Conservation (phyloP, 2,888 invertebrate species). For the Alloscopus bannaensis region DNA sequence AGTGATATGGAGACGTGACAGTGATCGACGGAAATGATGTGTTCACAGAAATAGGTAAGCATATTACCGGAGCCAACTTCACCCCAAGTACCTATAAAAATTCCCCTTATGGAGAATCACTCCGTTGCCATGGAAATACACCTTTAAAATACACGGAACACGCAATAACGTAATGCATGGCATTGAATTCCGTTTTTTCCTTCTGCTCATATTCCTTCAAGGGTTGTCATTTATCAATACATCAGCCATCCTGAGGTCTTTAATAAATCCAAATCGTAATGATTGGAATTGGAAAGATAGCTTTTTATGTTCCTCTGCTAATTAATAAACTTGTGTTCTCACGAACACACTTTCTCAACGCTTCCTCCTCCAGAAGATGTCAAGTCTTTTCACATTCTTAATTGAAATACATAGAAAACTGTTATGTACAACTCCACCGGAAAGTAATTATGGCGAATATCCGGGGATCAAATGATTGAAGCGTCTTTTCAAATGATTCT, state of each 20-base stretch:
- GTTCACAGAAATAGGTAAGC: too few relatives aligned
- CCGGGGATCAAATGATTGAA: slow-evolving; percentile 60
- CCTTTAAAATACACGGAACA: too few relatives aligned
- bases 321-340: slow-evolving; percentile 59
- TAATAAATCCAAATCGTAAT: too few relatives aligned
- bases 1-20: slow-evolving; percentile 48
- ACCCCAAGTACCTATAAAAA: too few relatives aligned
- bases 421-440: slow-evolving; percentile 60
- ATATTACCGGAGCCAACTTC: too few relatives aligned
- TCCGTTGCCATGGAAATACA: neutral
- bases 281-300: slow-evolving; percentile 33
- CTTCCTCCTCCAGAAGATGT: neutral
- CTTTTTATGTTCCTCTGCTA: slow-evolving; percentile 58
- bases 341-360: slow-evolving; percentile 45
- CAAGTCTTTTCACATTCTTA: slow-evolving; percentile 61
- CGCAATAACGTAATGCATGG: too few relatives aligned
- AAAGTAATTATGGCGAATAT: slow-evolving; percentile 53
- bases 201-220: too few relatives aligned
- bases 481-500: slow-evolving; percentile 57
- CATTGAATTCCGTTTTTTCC: too few relatives aligned
- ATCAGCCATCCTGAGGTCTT: too few relatives aligned
- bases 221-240: too few relatives aligned
- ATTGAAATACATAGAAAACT: too few relatives aligned
- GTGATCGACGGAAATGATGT: slow-evolving; percentile 32
- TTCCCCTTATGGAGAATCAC: neutral